Percentiles rank a stretch among this genome's conserved stretches.
Conservation (phyloP, 2,888 invertebrate species). For the Syrphus vitripennis region DNA sequence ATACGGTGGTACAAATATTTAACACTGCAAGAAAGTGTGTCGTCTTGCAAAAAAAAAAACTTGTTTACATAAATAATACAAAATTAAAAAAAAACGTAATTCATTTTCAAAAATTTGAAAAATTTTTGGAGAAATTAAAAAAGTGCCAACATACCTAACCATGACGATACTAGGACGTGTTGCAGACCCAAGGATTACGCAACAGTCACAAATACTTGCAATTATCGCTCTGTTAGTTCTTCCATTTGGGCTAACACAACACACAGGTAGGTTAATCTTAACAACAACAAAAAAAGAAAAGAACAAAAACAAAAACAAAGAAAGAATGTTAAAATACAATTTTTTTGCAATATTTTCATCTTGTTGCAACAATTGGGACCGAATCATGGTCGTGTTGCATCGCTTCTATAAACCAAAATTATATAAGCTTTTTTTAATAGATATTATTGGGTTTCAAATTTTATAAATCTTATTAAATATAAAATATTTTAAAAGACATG, state of each 20-base stretch:
- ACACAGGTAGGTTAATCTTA: conserved; percentile 48
- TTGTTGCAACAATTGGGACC: neutral
- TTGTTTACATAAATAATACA: neutral
- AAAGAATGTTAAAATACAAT: neutral
- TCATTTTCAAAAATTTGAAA: too few species aligned
- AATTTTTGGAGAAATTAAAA: neutral
- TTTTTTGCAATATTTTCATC: neutral
- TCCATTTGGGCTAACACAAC: conserved; percentile 45
- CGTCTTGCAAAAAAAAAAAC: neutral
- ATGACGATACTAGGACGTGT: conserved; percentile 37
- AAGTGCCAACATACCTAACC: neutral
- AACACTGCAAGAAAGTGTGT: neutral
- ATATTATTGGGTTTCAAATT: too few species aligned
- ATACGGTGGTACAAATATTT: neutral
- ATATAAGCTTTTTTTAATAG: too few species aligned
- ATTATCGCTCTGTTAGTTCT: conserved; percentile 25
- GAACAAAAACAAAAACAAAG: neutral
- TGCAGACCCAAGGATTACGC: conserved; percentile 45
- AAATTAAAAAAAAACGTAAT: neutral
- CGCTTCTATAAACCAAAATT: neutral
- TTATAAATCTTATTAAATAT: too few species aligned
- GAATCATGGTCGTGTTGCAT: neutral
- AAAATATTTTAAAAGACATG: too few species aligned
- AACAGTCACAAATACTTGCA: conserved; percentile 34
- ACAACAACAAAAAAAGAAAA: too few species aligned